Percentiles rank a stretch among this genome's conserved stretches.
phyloP scores from a whole-genome alignment of 2,888 invertebrate species.

The Ypsolopha sequella region DNA sequence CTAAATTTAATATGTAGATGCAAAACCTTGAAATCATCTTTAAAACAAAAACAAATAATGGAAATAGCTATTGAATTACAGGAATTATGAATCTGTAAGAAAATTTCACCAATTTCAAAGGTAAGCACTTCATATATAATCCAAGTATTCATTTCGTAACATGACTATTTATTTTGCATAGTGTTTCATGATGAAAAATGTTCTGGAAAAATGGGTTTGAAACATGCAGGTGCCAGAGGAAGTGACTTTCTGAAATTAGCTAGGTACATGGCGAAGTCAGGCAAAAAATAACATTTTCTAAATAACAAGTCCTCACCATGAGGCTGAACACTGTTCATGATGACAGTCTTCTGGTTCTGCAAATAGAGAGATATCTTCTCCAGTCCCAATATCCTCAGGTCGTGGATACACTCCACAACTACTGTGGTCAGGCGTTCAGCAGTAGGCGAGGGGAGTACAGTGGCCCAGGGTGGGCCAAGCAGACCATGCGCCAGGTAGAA shows the following conservation, averaged over 20 bases:
- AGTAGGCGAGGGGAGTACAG: conserved; percentile 28
- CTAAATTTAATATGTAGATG: no score
- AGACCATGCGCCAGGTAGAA: conserved; percentile 60
- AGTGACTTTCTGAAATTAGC: not conserved
- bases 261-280: no score
- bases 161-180: no score
- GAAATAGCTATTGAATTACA: no score
- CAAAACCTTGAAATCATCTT: no score
- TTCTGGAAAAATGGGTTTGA: not conserved
- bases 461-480: conserved; percentile 62
- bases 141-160: no score
- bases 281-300: not conserved
- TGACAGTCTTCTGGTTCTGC: conserved; percentile 42
- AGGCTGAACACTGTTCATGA: conserved; percentile 39
- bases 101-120: not conserved
- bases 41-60: no score
- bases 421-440: conserved; percentile 37
- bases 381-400: conserved; percentile 49
- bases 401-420: conserved; percentile 51
- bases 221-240: not conserved
- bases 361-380: conserved; percentile 57
- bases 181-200: not conserved
- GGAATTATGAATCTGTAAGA: no score
- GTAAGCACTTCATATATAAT: no score
- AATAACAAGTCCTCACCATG: conserved; percentile 27